Evolutionary conservation across 1,140 invertebrate species (phyloP).

Genomic region (Orussus abietinus): DNA sequence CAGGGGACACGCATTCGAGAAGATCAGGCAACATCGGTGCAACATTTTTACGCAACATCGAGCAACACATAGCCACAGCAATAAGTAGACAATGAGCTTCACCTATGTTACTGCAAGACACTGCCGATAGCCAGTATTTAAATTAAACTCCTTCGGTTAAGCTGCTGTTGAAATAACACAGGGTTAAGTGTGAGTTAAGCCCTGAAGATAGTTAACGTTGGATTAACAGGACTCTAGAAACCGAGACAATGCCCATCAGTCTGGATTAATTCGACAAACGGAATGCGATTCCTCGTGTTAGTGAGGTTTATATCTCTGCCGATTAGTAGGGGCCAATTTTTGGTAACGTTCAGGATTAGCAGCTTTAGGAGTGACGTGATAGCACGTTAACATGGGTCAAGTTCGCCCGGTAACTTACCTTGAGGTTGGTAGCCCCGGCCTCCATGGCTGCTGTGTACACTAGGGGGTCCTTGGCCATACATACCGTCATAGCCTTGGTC

Average conservation of each 20-base stretch:
- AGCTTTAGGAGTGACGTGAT: too few species aligned
- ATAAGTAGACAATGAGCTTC: constrained; percentile 34
- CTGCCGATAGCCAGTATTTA: constrained; percentile 40
- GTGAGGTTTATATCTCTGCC: too few species aligned
- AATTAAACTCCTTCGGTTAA: constrained; percentile 47
- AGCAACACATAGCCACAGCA: constrained; percentile 12
- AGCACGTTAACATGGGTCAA: constrained; percentile 10
- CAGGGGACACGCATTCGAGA: too few species aligned
- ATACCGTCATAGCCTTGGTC: constrained; percentile 90
- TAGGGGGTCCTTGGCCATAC: constrained; percentile 81
- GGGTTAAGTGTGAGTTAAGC: constrained; percentile 30
- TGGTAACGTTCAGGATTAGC: not conserved
- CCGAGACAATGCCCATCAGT: too few species aligned
- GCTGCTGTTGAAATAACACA: constrained; percentile 48
- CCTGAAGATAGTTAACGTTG: too few species aligned
- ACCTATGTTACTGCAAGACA: constrained; percentile 50
- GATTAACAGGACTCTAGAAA: too few species aligned
- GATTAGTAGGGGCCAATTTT: too few species aligned
- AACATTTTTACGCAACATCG: constrained; percentile 9
- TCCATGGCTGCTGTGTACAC: constrained; percentile 73
- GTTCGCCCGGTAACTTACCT: constrained; percentile 69
- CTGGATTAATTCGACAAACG: too few species aligned
- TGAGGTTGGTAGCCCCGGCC: constrained; percentile 73
- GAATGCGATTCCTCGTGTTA: too few species aligned
- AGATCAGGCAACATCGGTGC: too few species aligned